Base-by-base conservation (phyloP, 2,797 vertebrate genomes). In the Enteromius paludinosus region DNA sequence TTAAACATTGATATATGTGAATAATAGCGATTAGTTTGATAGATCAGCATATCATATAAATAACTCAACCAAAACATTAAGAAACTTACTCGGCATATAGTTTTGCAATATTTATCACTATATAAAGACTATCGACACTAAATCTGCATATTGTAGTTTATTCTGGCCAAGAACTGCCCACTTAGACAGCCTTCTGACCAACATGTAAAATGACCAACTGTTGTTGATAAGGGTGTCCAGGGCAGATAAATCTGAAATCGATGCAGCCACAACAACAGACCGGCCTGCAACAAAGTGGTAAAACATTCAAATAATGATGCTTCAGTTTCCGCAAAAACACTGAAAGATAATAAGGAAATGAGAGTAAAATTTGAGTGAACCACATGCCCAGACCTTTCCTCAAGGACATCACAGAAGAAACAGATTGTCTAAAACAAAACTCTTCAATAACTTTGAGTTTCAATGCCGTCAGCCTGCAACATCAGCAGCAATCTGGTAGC, bases 241-340 rank as follows among this genome's bases (percentile, higher is more conserved):
- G 30, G 28, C 62, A 78, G 62, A 78, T 18, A 25, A 52, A 28
- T 59, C 25, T 59, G 23, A 79, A 70, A 70, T 45, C 25, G 6
- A 70, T 56, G 47, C 66, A 54, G 49, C 23, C 20, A 78, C 30
- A 66, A 79, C 47, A 79, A 69, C 64, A 68, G 45, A 56, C 25
- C 7, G 17, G 59, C 23, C 0, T 49, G 17, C 23, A 35, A 41
- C n/a, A 71, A 54, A 45, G 33, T 33, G 38, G 65, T 54, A 25
- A 79, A 41, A 68, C 33, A 38, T 47, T 64, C 5, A 38, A 43
- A 59, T 41, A 28, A 59, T 18, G 33, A 41, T 41, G 72, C 14
- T 41, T 75, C 33, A 25, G 10, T 62, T 62, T 77, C 74, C 6
- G 20, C 38, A 64, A 64, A 77, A 64, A 25, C 23, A 14, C 28